These are phyloP conservation scores for Acanthosoma haemorrhoidale DNA, from an alignment of 2,888 invertebrate species.

Conservation along the genomic window DNA sequence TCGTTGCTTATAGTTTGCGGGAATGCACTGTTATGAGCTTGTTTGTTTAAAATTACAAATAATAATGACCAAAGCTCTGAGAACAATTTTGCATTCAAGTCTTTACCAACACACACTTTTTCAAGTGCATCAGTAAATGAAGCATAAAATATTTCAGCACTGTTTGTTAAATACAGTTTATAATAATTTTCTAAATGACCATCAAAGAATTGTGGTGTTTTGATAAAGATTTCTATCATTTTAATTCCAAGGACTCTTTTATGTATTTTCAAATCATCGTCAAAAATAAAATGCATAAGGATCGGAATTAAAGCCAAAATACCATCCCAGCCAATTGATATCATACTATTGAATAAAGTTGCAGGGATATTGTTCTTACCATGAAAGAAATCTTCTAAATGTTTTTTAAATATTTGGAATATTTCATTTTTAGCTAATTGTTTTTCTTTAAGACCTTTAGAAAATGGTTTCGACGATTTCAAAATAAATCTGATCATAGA, in stretches of 20 bases:
- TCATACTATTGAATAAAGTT: neutral
- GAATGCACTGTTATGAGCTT: neutral
- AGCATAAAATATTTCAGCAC: neutral
- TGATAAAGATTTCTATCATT: neutral
- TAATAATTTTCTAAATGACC: constrained; percentile 13
- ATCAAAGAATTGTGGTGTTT: constrained; percentile 14
- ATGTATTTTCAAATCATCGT: constrained; percentile 7
- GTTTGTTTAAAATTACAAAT: neutral
- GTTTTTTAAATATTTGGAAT: neutral
- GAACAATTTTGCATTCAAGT: constrained; percentile 14
- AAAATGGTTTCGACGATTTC: constrained; percentile 22
- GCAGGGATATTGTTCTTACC: constrained; percentile 15
- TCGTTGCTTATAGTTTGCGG: neutral
- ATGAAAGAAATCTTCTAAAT: neutral
- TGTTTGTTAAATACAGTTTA: neutral
- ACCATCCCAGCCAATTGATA: constrained; percentile 25
- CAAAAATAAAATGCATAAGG: neutral
- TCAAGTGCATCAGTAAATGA: neutral
- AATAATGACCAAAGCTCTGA: constrained; percentile 1
- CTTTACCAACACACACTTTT: neutral
- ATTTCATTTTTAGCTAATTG: constrained; percentile 11
- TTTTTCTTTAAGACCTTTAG: neutral
- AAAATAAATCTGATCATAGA: constrained; percentile 8
- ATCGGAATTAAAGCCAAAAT: constrained; percentile 3
- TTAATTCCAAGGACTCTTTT: neutral